Evolutionary conservation across 2,113 vertebrate species (phyloP), one percentile per base, ranked within the genome.

Genomic region (Urocynchramus pylzowi): DNA sequence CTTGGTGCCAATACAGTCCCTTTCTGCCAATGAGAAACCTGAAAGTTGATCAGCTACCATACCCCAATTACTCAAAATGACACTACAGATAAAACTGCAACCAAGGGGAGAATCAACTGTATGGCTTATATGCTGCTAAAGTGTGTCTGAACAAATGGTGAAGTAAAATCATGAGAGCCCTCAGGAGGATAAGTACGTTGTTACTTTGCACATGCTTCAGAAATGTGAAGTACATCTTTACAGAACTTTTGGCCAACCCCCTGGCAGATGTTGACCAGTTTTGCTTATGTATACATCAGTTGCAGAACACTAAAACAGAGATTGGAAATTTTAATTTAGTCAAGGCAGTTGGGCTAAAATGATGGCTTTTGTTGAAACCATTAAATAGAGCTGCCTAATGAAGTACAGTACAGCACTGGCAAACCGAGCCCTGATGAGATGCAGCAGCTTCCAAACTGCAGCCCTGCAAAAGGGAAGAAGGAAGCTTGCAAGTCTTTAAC

Each of bases 71-170:
- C 98, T 98, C 98, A 98, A 98, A 99, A 99, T 98, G 98, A 98
- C 98, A 98, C 98, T 98, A 98, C 98, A 98, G 98, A 98, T 98
- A 98, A 98, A 99, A 99, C 98, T 97, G 98, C 98, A 99, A 99
- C 98, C 99, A 98, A 98, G 99, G 99, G 99, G 99, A 98, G 99
- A 99, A 99, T 99, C 98, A 99, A 98, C 98, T 98, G 97, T 96
- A 98, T 98, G 98, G 98, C 98, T 98, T 97, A 95, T 96, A 94
- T 89, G 97, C 98, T 97, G 98, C 98, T 98, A 98, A 99, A 99
- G 98, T 98, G 98, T 96, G 98, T 98, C 98, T 98, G 98, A 98
- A 98, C 98, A 99, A 99, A 99, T 99, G 99, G 98, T 96, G 97
- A 98, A 98, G 98, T 98, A 98, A 99, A 99, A 98, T 97, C 97